These are phyloP conservation scores for Saxidomus purpurata DNA, from an alignment of 1,140 invertebrate genomes.

Conservation along the genomic window DNA sequence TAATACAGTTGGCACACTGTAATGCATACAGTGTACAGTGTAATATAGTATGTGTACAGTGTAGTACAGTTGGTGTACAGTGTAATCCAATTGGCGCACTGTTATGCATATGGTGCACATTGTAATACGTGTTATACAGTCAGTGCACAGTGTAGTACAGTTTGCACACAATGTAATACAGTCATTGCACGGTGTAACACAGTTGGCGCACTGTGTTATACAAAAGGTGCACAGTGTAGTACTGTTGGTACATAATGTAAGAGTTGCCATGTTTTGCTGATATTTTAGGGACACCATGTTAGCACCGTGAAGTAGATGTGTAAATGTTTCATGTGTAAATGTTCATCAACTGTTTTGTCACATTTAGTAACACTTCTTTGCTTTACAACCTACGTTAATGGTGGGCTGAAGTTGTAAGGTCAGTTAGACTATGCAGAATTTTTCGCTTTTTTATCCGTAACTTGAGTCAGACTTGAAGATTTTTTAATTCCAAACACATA, in stretches of 20 bases:
- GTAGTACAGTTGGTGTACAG: too few relatives aligned
- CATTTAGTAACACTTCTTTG: neutral
- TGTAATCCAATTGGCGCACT: too few relatives aligned
- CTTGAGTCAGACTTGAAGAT: neutral
- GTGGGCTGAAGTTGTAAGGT: neutral
- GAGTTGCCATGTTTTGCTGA: neutral
- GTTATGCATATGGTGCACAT: too few relatives aligned
- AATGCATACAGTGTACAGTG: too few relatives aligned
- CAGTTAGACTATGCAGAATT: neutral
- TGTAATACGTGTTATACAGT: too few relatives aligned
- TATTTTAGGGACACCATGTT: neutral
- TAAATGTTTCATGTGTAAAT: slow-evolving; percentile 29
- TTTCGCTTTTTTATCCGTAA: neutral
- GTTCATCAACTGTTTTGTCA: neutral
- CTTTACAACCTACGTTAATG: neutral
- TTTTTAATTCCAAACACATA: neutral
- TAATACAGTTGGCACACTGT: too few relatives aligned
- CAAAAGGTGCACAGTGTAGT: too few relatives aligned
- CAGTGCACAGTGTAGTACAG: too few relatives aligned
- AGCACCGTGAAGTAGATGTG: slow-evolving; percentile 22
- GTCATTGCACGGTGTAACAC: too few relatives aligned
- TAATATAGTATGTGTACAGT: too few relatives aligned
- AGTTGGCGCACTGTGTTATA: too few relatives aligned
- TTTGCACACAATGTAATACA: too few relatives aligned
- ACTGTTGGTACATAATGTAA: neutral